Conservation (phyloP, 1,140 invertebrate genomes). For the Micrasema minimum region DNA sequence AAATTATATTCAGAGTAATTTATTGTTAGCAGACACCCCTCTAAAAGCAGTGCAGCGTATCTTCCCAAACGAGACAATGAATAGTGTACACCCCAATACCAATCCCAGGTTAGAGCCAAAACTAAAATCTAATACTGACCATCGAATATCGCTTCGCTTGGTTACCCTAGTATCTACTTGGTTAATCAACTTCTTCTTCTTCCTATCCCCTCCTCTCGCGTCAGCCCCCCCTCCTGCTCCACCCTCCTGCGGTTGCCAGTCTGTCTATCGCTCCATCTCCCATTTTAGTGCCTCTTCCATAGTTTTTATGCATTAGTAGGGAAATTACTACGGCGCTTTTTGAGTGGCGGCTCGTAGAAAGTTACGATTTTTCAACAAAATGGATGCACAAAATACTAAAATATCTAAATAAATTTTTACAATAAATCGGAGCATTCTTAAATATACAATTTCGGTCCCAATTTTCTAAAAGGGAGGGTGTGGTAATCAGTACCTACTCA, state of each 20-base stretch:
- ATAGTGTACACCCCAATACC: slow-evolving; percentile 25
- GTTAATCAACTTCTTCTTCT: neutral
- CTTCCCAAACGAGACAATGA: slow-evolving; percentile 27
- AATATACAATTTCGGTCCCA: too few species aligned
- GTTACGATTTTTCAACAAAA: too few species aligned
- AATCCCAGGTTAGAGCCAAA: slow-evolving; percentile 1
- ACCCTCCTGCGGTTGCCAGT: slow-evolving; percentile 37
- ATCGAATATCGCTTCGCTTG: slow-evolving; percentile 13
- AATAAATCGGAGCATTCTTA: too few species aligned
- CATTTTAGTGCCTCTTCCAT: slow-evolving; percentile 42
- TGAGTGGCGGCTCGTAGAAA: slow-evolving; percentile 27
- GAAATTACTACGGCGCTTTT: slow-evolving; percentile 18
- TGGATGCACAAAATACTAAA: too few species aligned
- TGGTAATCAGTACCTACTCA: too few species aligned
- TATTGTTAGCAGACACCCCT: slow-evolving; percentile 6
- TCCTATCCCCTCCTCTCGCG: neutral
- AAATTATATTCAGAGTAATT: neutral
- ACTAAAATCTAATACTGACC: too few species aligned
- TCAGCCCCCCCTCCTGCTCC: slow-evolving; percentile 26
- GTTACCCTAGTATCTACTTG: slow-evolving; percentile 7
- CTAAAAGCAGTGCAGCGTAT: slow-evolving; percentile 28
- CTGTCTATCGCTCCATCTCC: slow-evolving; percentile 42
- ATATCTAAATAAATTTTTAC: too few species aligned
- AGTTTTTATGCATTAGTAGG: slow-evolving; percentile 38
- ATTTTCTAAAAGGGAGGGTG: too few species aligned